A percentile compares a stretch with the other conserved stretches of the same genome.
Evolutionary conservation across 2,888 invertebrate genomes (phyloP).

Genomic region (Oscheius onirici): DNA sequence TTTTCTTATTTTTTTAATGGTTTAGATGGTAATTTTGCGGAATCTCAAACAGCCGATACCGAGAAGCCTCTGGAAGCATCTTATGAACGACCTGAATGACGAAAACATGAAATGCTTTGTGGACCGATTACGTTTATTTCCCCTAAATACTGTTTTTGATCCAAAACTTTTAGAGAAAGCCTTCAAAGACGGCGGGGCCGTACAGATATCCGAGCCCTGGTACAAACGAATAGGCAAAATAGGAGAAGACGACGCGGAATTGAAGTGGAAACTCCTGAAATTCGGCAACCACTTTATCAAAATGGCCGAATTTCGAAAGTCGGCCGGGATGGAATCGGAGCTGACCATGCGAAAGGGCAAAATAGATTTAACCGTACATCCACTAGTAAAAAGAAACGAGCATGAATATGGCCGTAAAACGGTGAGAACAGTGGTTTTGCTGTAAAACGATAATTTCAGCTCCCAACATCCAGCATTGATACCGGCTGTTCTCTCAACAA

Average conservation of each 20-base stretch:
- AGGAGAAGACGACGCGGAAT: constrained; percentile 31
- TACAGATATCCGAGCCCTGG: constrained; percentile 41
- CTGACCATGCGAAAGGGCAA: constrained; percentile 49
- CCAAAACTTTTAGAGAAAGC: constrained; percentile 32
- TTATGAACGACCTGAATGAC: constrained; percentile 36
- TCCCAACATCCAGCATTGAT: background rate
- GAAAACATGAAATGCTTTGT: constrained; percentile 38
- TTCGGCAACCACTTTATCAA: constrained; percentile 40
- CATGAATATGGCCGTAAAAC: constrained; percentile 3
- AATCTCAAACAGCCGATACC: constrained; percentile 56
- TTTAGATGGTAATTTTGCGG: constrained; percentile 44
- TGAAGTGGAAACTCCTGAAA: constrained; percentile 29
- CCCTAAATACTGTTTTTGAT: background rate
- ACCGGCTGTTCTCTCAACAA: constrained; percentile 6
- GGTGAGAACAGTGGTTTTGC: background rate
- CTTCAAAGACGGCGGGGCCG: constrained; percentile 31
- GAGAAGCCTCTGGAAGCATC: constrained; percentile 53
- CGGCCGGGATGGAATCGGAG: constrained; percentile 47
- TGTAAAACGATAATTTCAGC: background rate
- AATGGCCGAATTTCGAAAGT: constrained; percentile 38
- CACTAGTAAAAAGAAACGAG: background rate
- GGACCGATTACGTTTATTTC: constrained; percentile 33
- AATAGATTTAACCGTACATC: constrained; percentile 42
- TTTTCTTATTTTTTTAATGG: background rate
- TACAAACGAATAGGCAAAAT: constrained; percentile 30